A percentile compares a stretch with the other conserved stretches of the same genome.
phyloP scores from a whole-genome alignment of 1,140 invertebrate species.

The Trachymyrmex septentrionalis region DNA sequence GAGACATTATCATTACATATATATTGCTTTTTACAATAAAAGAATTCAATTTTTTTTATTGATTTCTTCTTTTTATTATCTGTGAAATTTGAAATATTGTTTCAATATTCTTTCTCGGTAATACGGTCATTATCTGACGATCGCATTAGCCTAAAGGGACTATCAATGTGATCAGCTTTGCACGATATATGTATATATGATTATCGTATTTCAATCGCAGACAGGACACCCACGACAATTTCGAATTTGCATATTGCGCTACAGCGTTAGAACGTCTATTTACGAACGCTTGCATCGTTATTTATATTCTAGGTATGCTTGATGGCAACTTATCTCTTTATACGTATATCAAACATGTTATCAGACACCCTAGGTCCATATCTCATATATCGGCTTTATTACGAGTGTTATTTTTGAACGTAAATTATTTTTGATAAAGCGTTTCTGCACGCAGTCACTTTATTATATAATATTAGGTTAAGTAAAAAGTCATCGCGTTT shows the following conservation, averaged over 20 bases:
- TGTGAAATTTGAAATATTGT: not conserved
- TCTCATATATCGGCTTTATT: not conserved
- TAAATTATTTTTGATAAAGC: conserved; percentile 4
- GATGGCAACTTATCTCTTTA: conserved; percentile 12
- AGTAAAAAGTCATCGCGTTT: too few relatives aligned
- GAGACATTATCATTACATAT: not conserved
- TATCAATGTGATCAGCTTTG: conserved; percentile 6
- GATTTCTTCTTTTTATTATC: not conserved
- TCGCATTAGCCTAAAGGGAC: not conserved
- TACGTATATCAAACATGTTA: conserved; percentile 14
- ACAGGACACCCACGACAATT: conserved; percentile 37
- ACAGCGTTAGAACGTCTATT: conserved; percentile 49
- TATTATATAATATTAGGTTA: too few relatives aligned
- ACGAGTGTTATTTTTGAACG: conserved; percentile 18
- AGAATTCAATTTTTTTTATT: not conserved
- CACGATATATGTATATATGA: conserved; percentile 23
- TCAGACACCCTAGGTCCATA: conserved; percentile 26
- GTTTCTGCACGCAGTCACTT: not conserved
- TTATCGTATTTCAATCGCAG: conserved; percentile 41
- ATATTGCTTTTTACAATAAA: not conserved
- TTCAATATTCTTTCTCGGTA: not conserved
- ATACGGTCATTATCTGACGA: not conserved
- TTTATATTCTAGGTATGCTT: conserved; percentile 44
- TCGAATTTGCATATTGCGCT: conserved; percentile 44
- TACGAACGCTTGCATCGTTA: conserved; percentile 50